Percentiles rank a stretch among this genome's conserved stretches.
These are phyloP conservation scores for Heteromurus nitidus DNA, from an alignment of 2,888 invertebrate species.

Conservation along the genomic window DNA sequence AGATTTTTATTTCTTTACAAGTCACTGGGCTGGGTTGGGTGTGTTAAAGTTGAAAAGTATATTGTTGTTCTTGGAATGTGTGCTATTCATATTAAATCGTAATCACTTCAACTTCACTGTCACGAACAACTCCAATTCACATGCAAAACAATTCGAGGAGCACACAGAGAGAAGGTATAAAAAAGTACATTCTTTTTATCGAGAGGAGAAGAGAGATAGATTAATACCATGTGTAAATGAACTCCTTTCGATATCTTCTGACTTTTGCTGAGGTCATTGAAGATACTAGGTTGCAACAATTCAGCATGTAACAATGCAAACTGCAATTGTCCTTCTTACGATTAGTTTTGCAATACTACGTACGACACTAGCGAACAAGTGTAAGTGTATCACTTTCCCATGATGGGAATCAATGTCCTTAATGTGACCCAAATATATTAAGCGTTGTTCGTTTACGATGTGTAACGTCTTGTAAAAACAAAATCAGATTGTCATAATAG, in stretches of 20 bases:
- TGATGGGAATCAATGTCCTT: conserved; percentile 53
- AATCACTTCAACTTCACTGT: conserved; percentile 49
- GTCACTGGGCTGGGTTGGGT: conserved; percentile 34
- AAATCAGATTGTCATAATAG: conserved; percentile 48
- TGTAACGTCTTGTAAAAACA: conserved; percentile 24
- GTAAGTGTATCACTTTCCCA: conserved; percentile 50
- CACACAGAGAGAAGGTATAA: too few relatives aligned
- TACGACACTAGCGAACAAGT: too few relatives aligned
- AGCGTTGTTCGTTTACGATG: conserved; percentile 33
- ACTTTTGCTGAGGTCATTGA: conserved; percentile 15
- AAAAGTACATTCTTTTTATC: conserved; percentile 31
- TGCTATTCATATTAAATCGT: background rate
- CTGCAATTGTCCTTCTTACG: background rate
- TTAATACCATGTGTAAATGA: conserved; percentile 10
- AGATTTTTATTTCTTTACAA: too few relatives aligned
- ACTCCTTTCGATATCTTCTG: conserved; percentile 31
- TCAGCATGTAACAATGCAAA: background rate
- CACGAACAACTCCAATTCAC: conserved; percentile 45
- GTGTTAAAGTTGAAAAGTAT: conserved; percentile 30
- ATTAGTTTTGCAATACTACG: too few relatives aligned
- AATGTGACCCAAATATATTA: conserved; percentile 45
- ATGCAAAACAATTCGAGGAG: conserved; percentile 9
- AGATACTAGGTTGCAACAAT: too few relatives aligned
- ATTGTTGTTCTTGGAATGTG: conserved; percentile 1
- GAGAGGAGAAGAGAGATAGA: conserved; percentile 8